Base-by-base conservation (phyloP, 2,888 invertebrate genomes). In the Hemicrepidius hirtus region DNA sequence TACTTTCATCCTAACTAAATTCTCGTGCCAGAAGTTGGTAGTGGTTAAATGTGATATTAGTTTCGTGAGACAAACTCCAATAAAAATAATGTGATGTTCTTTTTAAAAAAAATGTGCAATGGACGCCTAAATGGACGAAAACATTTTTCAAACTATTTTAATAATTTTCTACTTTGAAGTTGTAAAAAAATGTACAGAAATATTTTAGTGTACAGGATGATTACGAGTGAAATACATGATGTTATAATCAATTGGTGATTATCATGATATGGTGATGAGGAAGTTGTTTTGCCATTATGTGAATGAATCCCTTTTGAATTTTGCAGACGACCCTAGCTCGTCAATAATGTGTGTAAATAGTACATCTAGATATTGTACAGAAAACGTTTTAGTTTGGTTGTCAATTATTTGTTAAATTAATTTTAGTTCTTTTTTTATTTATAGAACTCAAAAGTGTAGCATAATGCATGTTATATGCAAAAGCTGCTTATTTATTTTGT, bases 1-100 rank as follows among this genome's bases (percentile, higher is more conserved):
- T 97, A 94, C 85, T 87, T 95, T 78, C 97, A 97, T 88, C 94
- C 94, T 20, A 72, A 80, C 69, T 81, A 67, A 76, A 12, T 12
- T 13, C 3, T 4, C 3, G 59, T 60, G 60, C 37, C 44, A 37
- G 59, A 59, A 20, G n/a, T 6, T 12, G 28, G 10, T 18, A 12
- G 35, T 32, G 57, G n/a, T 37, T 20, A 1, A 60, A 37, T 60
- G 60, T 60, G 60, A 60, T 60, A 60, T 16, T 7, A n/a, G 24
- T 6, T 53, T 53, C 3, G 10, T n/a, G 18, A 49, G 24, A 49
- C 24, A 1, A 24, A n/a, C 12, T 18, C 12, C 24, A 49, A 3
- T 28, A 13, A 57, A 16, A 57, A 37, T 59, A 40, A 40, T 20
- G 16, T 59, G 37, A 59, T 37, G 12, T n/a, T 37, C 40, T 20